Evolutionary conservation across 2,888 invertebrate genomes (phyloP), one percentile per base, ranked within the genome.

Genomic region (Oeneis ivallda): DNA sequence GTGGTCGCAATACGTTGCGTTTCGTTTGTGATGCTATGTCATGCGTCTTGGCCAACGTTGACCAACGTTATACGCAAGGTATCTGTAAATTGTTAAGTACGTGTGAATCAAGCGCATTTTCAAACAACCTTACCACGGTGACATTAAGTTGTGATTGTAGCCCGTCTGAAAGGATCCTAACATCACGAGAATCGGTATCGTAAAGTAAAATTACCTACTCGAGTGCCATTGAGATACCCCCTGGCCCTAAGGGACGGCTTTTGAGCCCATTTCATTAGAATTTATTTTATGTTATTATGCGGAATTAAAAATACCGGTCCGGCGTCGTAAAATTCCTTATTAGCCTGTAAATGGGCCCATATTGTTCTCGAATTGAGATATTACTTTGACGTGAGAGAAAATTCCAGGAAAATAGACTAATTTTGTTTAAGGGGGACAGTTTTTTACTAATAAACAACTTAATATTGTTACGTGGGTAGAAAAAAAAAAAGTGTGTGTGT

Each of bases 181-280:
- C 67, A 73, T 72, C 71, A 75, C 64, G 49, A 59, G 57, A 49
- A 71, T 70, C 69, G 68, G 65, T 62, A 65, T 68, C 72, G 66
- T 75, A 74, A 75, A 74, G 68, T 57, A 69, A 71, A 72, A 74
- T 74, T 70, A 73, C 72, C 68, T 64, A 58, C 67, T 65, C 59
- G 54, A 72, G 64, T 62, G 66, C 71, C 66, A 72, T 71, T 67
- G 68, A 69, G 69, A 62, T 64, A 66, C 66, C 66, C 67, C 66
- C 62, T 62, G 67, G 66, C 70, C 70, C 67, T 37, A 17, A 53
- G 66, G 58, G 59, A 60, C 66, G 63, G 62, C 65, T 64, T 54
- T 62, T 56, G 65, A 65, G 65, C 62, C 41, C 65, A 45, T 69
- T 66, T 62, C 66, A 54, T 70, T 69, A 68, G 47, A 69, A 69